Percentiles rank a stretch among this genome's conserved stretches.
Evolutionary conservation across 2,888 invertebrate genomes (phyloP).

Genomic region (Falcaria lacertinaria): DNA sequence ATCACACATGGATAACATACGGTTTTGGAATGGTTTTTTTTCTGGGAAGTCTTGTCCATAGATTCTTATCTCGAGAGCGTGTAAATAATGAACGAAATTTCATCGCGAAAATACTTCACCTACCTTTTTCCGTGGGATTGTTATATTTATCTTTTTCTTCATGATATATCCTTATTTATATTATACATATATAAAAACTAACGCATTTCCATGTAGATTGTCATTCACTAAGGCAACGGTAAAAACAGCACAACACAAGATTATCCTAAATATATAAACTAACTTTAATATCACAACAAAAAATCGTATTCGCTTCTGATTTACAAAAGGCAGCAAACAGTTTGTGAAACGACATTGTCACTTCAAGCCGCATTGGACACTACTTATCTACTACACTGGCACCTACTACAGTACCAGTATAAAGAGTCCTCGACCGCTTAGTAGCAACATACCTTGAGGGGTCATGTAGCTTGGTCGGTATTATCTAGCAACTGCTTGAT

Average conservation of each 20-base stretch:
- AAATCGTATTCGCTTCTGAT: not conserved
- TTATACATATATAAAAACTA: not conserved
- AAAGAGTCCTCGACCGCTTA: not conserved
- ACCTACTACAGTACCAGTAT: not conserved
- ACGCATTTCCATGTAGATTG: too few relatives aligned
- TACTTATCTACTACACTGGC: not conserved
- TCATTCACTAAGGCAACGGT: too few relatives aligned
- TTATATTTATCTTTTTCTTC: slow-evolving; percentile 33
- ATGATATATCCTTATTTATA: slow-evolving; percentile 9
- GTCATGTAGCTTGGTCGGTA: slow-evolving; percentile 9
- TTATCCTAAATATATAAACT: too few relatives aligned
- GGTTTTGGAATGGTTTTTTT: too few relatives aligned
- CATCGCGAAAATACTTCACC: slow-evolving; percentile 11
- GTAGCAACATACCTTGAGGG: not conserved
- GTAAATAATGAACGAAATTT: too few relatives aligned
- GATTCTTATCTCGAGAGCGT: too few relatives aligned
- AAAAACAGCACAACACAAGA: too few relatives aligned
- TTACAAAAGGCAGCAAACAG: not conserved
- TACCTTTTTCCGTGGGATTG: slow-evolving; percentile 27
- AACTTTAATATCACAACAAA: too few relatives aligned
- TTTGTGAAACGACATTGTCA: not conserved
- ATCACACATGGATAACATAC: too few relatives aligned
- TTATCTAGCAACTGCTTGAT: slow-evolving; percentile 33
- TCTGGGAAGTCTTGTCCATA: too few relatives aligned
- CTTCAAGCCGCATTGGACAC: not conserved